Conservation (phyloP, 2,113 vertebrate species). For the Neogobius melanostomus region DNA sequence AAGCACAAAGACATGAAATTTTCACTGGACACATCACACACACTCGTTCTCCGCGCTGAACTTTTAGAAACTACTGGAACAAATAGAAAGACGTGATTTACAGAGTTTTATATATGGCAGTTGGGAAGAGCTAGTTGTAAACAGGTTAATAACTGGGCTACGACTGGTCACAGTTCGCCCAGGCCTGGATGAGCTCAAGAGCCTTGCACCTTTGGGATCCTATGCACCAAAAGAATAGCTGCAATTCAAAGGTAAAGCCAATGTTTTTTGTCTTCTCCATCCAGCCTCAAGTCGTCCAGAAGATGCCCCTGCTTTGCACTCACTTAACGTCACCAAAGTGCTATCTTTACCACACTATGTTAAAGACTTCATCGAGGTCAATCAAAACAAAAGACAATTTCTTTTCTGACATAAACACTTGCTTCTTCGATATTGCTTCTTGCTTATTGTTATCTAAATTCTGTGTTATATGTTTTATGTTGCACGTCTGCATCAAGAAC, state of each 20-base stretch:
- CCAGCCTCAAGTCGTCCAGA: conserved; percentile 20
- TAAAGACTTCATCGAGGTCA: conserved; percentile 47
- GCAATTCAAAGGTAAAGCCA: conserved; percentile 35
- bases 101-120: conserved; percentile 26
- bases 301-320: conserved; percentile 26
- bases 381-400: conserved; percentile 9
- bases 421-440: background rate
- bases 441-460: too few species aligned
- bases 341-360: conserved; percentile 40
- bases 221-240: conserved; percentile 49
- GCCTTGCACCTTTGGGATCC: conserved; percentile 28
- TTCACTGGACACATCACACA: conserved; percentile 45
- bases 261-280: conserved; percentile 21
- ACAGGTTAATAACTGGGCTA: conserved; percentile 46
- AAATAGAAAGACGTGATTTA: conserved; percentile 29
- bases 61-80: conserved; percentile 39
- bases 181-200: conserved; percentile 28
- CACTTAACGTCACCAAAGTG: conserved; percentile 53
- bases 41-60: conserved; percentile 47
- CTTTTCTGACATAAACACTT: conserved; percentile 14
- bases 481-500: too few species aligned
- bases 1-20: conserved; percentile 37
- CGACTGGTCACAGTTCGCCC: conserved; percentile 39
- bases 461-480: too few species aligned
- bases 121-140: conserved; percentile 32